phyloP scores from a whole-genome alignment of 92 coral and sea anemone species.

The Galaxea fascicularis region DNA sequence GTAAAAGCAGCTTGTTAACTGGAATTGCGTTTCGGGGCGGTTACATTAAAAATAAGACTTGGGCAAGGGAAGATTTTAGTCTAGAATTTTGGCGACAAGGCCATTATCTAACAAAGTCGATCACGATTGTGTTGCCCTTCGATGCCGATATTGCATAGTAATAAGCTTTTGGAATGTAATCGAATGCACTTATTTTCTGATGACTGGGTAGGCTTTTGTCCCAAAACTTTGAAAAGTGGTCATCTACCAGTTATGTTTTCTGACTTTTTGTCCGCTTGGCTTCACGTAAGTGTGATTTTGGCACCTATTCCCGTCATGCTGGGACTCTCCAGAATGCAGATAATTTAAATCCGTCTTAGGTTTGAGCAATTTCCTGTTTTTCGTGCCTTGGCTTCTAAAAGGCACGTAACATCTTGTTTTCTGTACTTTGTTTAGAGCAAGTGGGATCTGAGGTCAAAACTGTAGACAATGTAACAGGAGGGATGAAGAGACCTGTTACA shows the following conservation, averaged over 20 bases:
- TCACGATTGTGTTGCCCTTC: conserved; percentile 11
- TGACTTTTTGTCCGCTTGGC: not conserved
- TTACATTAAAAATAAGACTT: not conserved
- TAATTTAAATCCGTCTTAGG: conserved; percentile 5
- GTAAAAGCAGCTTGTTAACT: not conserved
- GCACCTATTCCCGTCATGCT: not conserved
- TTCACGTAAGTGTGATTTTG: not conserved
- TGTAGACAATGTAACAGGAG: not conserved
- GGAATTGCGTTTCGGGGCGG: not conserved
- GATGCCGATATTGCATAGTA: conserved; percentile 6
- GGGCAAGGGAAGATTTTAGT: not conserved
- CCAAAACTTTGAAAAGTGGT: not conserved
- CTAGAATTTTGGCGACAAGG: conserved; percentile 16
- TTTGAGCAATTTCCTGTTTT: conserved; percentile 47
- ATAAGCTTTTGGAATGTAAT: conserved; percentile 28
- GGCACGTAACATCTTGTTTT: conserved; percentile 44
- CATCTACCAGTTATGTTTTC: not conserved
- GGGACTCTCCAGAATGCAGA: not conserved
- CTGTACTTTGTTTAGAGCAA: too few species aligned
- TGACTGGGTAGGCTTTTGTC: not conserved
- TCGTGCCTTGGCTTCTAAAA: conserved; percentile 17
- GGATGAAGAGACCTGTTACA: conserved; percentile 5
- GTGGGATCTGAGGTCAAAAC: not conserved
- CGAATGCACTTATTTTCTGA: not conserved
- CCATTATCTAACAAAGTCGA: not conserved